A percentile compares a stretch with the other conserved stretches of the same genome.
Conservation (phyloP, 2,888 invertebrate genomes). For the Polietes domitor region DNA sequence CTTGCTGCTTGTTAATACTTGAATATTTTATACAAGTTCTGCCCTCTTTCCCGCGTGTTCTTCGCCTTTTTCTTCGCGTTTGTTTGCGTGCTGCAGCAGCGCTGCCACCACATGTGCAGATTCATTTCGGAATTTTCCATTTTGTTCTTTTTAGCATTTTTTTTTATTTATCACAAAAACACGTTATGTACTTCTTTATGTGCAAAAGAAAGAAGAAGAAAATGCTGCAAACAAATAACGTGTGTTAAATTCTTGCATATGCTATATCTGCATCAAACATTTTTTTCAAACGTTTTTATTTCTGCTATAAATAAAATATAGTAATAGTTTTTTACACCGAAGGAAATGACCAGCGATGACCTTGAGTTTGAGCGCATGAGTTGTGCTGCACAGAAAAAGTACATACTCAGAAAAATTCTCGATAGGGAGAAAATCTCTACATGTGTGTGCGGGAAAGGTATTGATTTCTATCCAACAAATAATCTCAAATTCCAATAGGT, state of each 20-base stretch:
- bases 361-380: slow-evolving; percentile 70
- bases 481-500: not conserved
- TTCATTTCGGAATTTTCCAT: slow-evolving; percentile 60
- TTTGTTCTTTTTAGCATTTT: slow-evolving; percentile 41
- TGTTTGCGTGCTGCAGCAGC: slow-evolving; percentile 19
- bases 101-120: slow-evolving; percentile 29
- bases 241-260: not conserved
- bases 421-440: slow-evolving; percentile 8
- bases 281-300: no score
- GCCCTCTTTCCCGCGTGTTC: slow-evolving; percentile 43
- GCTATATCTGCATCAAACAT: slow-evolving; percentile 4
- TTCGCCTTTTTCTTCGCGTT: not conserved
- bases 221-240: slow-evolving; percentile 17
- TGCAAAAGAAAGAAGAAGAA: not conserved
- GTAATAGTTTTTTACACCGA: not conserved
- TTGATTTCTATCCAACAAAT: not conserved
- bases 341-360: slow-evolving; percentile 66
- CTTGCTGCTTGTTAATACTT: not conserved
- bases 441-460: not conserved
- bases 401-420: not conserved
- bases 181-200: slow-evolving; percentile 38
- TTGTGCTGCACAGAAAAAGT: slow-evolving; percentile 49
- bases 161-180: slow-evolving; percentile 40
- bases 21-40: not conserved
- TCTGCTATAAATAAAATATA: slow-evolving; percentile 9